Conservation (phyloP, 2,888 invertebrate genomes). For the Torymus aiolomorphi region DNA sequence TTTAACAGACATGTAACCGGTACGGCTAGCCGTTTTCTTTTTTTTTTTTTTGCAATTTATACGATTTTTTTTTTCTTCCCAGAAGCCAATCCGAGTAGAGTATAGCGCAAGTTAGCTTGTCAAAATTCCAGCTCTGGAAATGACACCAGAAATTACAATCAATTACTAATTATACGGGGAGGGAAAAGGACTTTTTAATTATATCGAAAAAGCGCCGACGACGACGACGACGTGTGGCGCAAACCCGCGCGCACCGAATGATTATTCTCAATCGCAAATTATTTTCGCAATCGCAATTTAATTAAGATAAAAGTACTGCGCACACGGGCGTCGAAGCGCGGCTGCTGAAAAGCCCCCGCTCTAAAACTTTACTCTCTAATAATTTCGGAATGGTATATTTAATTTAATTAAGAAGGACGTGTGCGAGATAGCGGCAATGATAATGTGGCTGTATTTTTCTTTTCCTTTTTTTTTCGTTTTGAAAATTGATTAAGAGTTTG, state of each 20-base stretch:
- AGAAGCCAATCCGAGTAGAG: conserved; percentile 30
- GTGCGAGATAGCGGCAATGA: not conserved
- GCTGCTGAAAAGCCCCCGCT: too few species aligned
- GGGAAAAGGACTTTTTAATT: conserved; percentile 21
- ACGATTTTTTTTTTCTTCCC: conserved; percentile 24
- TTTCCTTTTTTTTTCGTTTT: too few species aligned
- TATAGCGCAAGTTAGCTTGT: conserved; percentile 43
- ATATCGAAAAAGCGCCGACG: not conserved
- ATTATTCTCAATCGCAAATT: too few species aligned
- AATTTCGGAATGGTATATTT: too few species aligned
- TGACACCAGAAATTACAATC: conserved; percentile 37
- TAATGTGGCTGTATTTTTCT: too few species aligned
- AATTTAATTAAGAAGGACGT: not conserved
- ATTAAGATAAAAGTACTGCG: too few species aligned
- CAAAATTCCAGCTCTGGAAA: conserved; percentile 35
- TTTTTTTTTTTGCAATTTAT: conserved; percentile 40
- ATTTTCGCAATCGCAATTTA: too few species aligned
- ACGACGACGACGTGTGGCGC: too few species aligned
- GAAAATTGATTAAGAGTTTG: too few species aligned
- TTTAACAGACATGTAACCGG: conserved; percentile 41
- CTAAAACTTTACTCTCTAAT: too few species aligned
- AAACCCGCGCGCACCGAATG: too few species aligned
- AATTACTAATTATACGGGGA: conserved; percentile 21
- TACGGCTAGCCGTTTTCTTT: conserved; percentile 16
- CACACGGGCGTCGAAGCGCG: too few species aligned